Conservation (phyloP, 2,888 invertebrate genomes). For the Nephrotoma guestfalica region DNA sequence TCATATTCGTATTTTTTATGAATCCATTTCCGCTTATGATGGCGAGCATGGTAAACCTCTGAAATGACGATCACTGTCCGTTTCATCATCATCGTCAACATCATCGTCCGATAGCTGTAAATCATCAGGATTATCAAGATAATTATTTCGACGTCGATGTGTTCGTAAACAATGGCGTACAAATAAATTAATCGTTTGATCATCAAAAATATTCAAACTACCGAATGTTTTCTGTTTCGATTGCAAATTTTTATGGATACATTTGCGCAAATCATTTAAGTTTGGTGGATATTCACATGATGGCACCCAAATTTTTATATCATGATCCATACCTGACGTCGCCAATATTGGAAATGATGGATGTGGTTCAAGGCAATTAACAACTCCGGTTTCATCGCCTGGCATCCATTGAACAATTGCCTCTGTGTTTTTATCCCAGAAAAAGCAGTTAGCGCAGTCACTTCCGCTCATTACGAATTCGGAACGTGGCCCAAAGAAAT, state of each 20-base stretch:
- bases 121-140: not conserved
- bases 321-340: constrained; percentile 74
- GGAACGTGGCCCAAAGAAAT: constrained; percentile 83
- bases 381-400: constrained; percentile 72
- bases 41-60: constrained; percentile 4
- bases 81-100: constrained; percentile 2
- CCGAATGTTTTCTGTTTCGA: not conserved
- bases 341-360: constrained; percentile 76
- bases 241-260: constrained; percentile 14
- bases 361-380: constrained; percentile 86
- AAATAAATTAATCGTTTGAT: constrained; percentile 24
- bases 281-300: constrained; percentile 34
- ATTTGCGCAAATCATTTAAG: constrained; percentile 20
- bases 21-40: not conserved
- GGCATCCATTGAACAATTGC: constrained; percentile 77
- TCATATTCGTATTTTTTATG: not conserved
- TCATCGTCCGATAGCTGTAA: not conserved
- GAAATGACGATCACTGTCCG: not conserved
- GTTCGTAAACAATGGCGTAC: constrained; percentile 22
- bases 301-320: constrained; percentile 89
- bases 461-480: constrained; percentile 88
- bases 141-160: constrained; percentile 9
- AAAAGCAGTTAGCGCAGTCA: constrained; percentile 74
- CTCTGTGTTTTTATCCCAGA: constrained; percentile 84
- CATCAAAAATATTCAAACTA: constrained; percentile 16